Evolutionary conservation across 2,113 vertebrate species (phyloP).

Genomic region (Gymnarchus niloticus): DNA sequence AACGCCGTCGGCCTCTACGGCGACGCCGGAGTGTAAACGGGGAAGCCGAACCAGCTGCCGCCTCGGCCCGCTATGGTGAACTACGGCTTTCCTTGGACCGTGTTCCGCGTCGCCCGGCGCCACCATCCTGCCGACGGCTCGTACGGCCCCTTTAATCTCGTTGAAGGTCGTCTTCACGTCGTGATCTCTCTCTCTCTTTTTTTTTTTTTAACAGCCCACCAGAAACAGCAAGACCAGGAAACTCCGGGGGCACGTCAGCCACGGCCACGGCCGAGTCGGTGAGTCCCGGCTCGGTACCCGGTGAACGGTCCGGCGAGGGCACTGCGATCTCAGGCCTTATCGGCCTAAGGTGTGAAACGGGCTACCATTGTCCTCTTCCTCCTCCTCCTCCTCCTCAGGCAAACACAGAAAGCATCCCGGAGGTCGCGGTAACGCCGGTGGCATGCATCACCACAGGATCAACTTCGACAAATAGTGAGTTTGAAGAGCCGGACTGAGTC

Average conservation of each 20-base stretch:
- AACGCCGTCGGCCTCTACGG: not conserved
- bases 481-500: no score
- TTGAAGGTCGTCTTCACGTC: no score
- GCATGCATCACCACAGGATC: constrained; percentile 91
- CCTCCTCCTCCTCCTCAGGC: constrained; percentile 50
- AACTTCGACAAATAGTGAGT: constrained; percentile 95
- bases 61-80: no score
- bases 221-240: constrained; percentile 81
- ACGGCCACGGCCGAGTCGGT: constrained; percentile 83
- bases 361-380: not conserved
- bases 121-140: no score
- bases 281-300: constrained; percentile 38
- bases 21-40: no score
- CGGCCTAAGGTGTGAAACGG: no score
- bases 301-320: no score
- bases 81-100: no score
- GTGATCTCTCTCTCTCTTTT: not conserved
- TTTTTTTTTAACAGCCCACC: constrained; percentile 65
- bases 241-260: constrained; percentile 80
- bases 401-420: constrained; percentile 90
- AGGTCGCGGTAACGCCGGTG: constrained; percentile 88
- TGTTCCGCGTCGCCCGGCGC: no score
- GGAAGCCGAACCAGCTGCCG: no score
- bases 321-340: not conserved
- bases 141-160: no score